Conservation (phyloP, 2,888 invertebrate species). For the Pilophorus perplexus region DNA sequence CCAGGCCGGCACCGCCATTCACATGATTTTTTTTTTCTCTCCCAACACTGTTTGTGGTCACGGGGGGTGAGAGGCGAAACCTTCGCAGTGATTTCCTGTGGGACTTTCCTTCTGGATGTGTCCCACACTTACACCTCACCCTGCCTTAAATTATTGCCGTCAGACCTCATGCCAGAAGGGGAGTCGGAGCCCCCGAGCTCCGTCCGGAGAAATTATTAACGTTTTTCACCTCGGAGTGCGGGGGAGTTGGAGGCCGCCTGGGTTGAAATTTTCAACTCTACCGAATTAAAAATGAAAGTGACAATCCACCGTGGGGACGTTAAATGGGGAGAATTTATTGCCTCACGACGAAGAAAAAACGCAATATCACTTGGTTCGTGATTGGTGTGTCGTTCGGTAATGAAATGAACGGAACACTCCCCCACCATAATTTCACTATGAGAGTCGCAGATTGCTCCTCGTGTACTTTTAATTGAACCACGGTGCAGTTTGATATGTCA, state of each 20-base stretch:
- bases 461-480: too few species aligned
- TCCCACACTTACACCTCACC: conserved; percentile 33
- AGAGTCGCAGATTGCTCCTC: too few species aligned
- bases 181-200: too few species aligned
- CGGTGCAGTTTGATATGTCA: too few species aligned
- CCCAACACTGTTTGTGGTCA: conserved; percentile 23
- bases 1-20: neutral
- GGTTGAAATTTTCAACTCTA: conserved; percentile 15
- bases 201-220: conserved; percentile 29
- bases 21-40: neutral
- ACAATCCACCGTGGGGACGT: conserved; percentile 10
- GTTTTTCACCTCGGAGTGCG: conserved; percentile 6
- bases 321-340: too few species aligned
- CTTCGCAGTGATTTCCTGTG: conserved; percentile 35
- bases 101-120: conserved; percentile 25
- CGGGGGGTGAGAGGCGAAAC: conserved; percentile 28
- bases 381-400: too few species aligned
- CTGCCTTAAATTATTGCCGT: conserved; percentile 35
- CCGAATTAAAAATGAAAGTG: conserved; percentile 6
- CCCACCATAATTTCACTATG: too few species aligned
- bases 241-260: neutral
- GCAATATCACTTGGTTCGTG: too few species aligned
- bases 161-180: conserved; percentile 1
- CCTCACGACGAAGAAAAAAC: too few species aligned
- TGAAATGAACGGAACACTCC: too few species aligned